A percentile compares a stretch with the other conserved stretches of the same genome.
phyloP scores from a whole-genome alignment of 2,888 invertebrate genomes.

The Ormyrus nitidulus region DNA sequence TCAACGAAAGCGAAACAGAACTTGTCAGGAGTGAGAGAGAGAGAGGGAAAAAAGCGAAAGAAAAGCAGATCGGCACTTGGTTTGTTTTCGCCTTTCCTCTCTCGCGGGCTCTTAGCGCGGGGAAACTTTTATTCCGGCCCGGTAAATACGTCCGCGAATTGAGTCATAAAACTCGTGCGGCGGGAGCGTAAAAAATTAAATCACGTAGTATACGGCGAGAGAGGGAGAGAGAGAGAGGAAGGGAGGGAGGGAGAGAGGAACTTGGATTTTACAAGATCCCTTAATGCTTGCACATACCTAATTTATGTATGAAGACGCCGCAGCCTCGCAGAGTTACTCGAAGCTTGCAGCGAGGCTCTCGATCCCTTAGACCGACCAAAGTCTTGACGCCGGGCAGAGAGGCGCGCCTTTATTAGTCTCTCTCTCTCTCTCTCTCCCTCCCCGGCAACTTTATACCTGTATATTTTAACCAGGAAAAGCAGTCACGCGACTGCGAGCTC shows the following conservation, averaged over 20 bases:
- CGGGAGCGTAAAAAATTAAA: slow-evolving; percentile 51
- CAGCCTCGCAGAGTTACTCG: slow-evolving; percentile 19
- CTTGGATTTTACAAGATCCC: slow-evolving; percentile 56
- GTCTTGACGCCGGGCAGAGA: slow-evolving; percentile 37
- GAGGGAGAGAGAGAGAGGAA: neutral
- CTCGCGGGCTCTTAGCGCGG: slow-evolving; percentile 18
- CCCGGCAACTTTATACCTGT: slow-evolving; percentile 50
- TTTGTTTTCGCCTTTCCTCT: slow-evolving; percentile 13
- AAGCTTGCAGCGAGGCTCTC: slow-evolving; percentile 14
- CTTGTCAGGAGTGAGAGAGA: neutral
- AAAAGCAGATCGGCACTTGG: slow-evolving; percentile 10
- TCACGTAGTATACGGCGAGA: slow-evolving; percentile 37
- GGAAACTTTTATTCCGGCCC: slow-evolving; percentile 56
- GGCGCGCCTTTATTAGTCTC: slow-evolving; percentile 50
- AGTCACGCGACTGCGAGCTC: slow-evolving; percentile 24
- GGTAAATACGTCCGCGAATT: slow-evolving; percentile 54
- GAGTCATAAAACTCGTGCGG: slow-evolving; percentile 46
- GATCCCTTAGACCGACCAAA: slow-evolving; percentile 16
- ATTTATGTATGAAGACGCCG: slow-evolving; percentile 54
- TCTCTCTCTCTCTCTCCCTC: neutral
- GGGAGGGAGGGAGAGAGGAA: slow-evolving; percentile 13
- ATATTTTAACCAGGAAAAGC: slow-evolving; percentile 49
- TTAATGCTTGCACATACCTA: slow-evolving; percentile 57
- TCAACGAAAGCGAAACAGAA: slow-evolving; percentile 28
- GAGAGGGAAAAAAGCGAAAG: neutral